A percentile compares a stretch with the other conserved stretches of the same genome.
phyloP scores from a whole-genome alignment of 2,113 vertebrate genomes.

The Diadophis punctatus region DNA sequence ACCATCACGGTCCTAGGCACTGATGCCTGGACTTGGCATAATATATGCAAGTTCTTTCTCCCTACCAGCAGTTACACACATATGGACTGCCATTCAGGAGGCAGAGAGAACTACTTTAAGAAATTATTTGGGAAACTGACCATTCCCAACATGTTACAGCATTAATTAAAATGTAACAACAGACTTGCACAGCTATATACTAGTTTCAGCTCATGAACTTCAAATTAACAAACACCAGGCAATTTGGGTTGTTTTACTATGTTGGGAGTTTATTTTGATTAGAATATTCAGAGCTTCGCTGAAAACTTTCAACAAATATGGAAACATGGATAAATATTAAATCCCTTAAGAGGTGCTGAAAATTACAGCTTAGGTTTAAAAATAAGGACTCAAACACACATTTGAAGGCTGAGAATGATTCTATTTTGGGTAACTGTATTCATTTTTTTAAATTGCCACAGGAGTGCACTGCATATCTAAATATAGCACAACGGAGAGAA shows the following conservation, averaged over 20 bases:
- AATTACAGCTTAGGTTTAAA: slow-evolving; percentile 42
- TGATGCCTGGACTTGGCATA: neutral
- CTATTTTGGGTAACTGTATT: slow-evolving; percentile 7
- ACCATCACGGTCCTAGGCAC: no score
- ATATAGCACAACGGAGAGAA: slow-evolving; percentile 39
- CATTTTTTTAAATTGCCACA: slow-evolving; percentile 39
- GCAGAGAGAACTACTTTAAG: neutral
- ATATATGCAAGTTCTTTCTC: neutral
- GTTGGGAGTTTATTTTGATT: slow-evolving; percentile 17
- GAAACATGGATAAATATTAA: slow-evolving; percentile 26
- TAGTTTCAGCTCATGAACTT: neutral
- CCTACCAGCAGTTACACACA: neutral
- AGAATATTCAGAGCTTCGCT: slow-evolving; percentile 6
- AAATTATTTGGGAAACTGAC: neutral
- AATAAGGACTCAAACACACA: slow-evolving; percentile 19
- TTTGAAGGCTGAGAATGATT: slow-evolving; percentile 17
- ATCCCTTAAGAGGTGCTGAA: slow-evolving; percentile 29
- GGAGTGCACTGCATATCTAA: slow-evolving; percentile 38
- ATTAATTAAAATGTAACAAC: neutral
- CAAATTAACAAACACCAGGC: neutral
- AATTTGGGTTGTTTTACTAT: neutral
- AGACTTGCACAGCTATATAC: neutral
- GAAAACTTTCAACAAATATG: slow-evolving; percentile 6
- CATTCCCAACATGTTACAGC: neutral
- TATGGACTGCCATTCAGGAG: neutral